A percentile compares a stretch with the other conserved stretches of the same genome.
These are phyloP conservation scores for Gallinago stenura DNA, from an alignment of 2,797 vertebrate species.

Conservation along the genomic window DNA sequence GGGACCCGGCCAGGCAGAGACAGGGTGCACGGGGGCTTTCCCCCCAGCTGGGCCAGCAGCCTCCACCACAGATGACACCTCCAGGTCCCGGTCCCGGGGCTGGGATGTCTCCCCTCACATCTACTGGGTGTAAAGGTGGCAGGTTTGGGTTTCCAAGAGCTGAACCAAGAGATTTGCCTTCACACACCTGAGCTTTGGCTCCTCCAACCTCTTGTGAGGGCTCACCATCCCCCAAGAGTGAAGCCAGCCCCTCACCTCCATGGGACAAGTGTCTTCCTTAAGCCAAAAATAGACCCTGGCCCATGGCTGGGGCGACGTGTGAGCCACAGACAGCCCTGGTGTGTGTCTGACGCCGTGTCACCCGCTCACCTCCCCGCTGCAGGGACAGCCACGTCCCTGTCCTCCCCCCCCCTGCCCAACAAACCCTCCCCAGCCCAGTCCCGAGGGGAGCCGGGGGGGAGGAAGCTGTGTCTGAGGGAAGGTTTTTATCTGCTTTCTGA, in stretches of 20 bases:
- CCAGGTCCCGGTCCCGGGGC: fast-evolving
- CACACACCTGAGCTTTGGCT: fast-evolving
- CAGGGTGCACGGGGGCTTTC: fast-evolving
- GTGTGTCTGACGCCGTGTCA: too few species aligned
- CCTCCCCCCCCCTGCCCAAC: background rate
- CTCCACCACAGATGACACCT: fast-evolving
- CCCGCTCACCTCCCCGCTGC: fast-evolving
- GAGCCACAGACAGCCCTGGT: background rate
- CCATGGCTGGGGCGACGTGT: background rate
- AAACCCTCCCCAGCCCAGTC: background rate
- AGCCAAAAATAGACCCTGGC: background rate
- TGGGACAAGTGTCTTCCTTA: background rate
- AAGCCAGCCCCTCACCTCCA: background rate
- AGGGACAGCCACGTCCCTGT: fast-evolving
- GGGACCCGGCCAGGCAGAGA: background rate
- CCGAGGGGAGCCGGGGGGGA: background rate
- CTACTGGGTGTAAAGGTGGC: fast-evolving
- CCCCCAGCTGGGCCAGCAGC: background rate
- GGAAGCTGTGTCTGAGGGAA: background rate
- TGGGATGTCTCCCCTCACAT: background rate
- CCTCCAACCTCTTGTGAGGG: background rate
- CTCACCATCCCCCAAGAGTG: background rate
- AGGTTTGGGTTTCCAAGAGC: background rate
- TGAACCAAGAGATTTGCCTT: fast-evolving
- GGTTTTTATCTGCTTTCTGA: background rate